These are phyloP conservation scores for Eupelmus urozonus DNA, from an alignment of 2,888 invertebrate genomes.

Conservation along the genomic window DNA sequence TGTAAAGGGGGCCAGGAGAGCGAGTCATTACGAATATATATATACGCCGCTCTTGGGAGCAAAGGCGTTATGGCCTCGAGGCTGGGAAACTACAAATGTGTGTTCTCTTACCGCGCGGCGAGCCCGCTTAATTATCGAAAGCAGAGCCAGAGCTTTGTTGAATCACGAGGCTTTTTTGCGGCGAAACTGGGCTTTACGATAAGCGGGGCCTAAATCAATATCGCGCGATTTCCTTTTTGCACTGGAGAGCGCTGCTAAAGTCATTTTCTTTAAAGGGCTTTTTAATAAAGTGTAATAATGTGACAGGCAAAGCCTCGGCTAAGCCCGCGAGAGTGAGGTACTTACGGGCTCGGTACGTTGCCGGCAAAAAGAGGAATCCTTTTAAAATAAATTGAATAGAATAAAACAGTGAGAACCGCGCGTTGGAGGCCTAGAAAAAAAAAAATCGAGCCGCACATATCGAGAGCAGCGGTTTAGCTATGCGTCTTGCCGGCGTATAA, in stretches of 20 bases:
- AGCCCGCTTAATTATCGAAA: constrained; percentile 6
- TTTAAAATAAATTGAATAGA: constrained; percentile 23
- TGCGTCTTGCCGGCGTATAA: too few species aligned
- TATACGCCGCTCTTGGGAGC: not conserved
- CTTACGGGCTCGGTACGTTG: not conserved
- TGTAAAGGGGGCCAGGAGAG: constrained; percentile 5
- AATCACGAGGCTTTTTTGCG: too few species aligned
- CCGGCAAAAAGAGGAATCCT: not conserved
- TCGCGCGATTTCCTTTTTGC: constrained; percentile 17
- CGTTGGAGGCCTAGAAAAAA: not conserved
- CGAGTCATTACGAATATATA: not conserved
- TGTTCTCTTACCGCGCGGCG: too few species aligned
- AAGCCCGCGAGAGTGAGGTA: not conserved
- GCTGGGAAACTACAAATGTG: constrained; percentile 6
- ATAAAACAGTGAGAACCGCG: not conserved
- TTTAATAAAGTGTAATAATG: constrained; percentile 26
- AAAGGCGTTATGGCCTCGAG: not conserved
- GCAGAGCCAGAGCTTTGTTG: not conserved
- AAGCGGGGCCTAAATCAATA: constrained; percentile 5
- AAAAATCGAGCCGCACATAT: too few species aligned
- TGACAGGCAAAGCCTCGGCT: constrained; percentile 7
- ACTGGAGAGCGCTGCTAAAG: not conserved
- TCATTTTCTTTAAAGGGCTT: constrained; percentile 9
- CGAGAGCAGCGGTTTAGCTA: too few species aligned
- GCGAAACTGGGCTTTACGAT: too few species aligned